Base-by-base conservation (phyloP, 2,113 vertebrate species). In the Harpagus bidentatus region DNA sequence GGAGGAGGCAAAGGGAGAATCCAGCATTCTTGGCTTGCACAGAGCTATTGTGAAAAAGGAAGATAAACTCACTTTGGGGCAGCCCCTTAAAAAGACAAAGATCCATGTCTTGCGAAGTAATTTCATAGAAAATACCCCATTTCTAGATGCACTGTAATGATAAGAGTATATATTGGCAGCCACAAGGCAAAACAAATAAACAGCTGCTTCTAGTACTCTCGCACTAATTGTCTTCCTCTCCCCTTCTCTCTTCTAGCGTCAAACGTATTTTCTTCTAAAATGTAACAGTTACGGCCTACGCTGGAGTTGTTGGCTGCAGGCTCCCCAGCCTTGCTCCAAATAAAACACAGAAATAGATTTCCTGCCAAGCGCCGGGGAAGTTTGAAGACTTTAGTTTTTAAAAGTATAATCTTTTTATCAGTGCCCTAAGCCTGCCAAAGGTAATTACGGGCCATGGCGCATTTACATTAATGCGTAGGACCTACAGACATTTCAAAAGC, bases 401-500 rank as follows among this genome's bases (percentile, higher is more conserved):
- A 95, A 97, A 97, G 96, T 86, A 93, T 31, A 95, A 96, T 97
- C 89, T 96, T 96, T 97, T 97, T 97, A 97, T 97, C 96, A 80
- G 93, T 85, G 92, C 96, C 76, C 83, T 86, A 47, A 97, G 95
- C 55, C 88, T 97, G 97, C 97, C 96, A 97, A 70, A 96, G 86
- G 86, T 93, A 96, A 97, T 97, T 88, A 97, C 2, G 65, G 47
- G 93, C 88, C 77, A 77, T 25, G 80, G 91, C 5, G 1, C 92
- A 85, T 94, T 90, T 91, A 96, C 82, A 90, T 90, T 84, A 81
- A 72, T 55, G 83, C 92, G 94, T 40, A 94, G 85, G 79, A 91
- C 86, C 88, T 94, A 95, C 56, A 96, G 95, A 94, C 73, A 86
- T 21, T 95, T 77, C 86, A 52, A 95, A 90, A 58, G 72, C 79